Evolutionary conservation across 2,888 invertebrate genomes (phyloP).

Genomic region (Cosmia pyralina): DNA sequence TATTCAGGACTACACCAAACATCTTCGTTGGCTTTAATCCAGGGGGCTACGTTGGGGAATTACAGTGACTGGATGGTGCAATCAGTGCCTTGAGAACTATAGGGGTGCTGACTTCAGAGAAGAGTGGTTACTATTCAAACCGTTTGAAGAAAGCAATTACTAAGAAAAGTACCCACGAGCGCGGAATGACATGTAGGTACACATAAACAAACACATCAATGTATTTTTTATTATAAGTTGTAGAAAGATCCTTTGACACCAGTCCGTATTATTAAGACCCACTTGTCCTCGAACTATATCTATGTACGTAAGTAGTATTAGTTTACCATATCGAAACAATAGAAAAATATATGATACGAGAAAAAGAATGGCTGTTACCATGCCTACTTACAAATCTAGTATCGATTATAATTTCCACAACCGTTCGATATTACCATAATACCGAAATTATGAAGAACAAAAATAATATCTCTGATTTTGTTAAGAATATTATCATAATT

Average conservation of each 20-base stretch:
- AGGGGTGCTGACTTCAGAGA: neutral
- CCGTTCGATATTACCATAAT: neutral
- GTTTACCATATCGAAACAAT: neutral
- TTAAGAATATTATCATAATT: neutral
- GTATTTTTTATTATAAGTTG: neutral
- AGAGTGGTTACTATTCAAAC: neutral
- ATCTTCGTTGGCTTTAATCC: slow-evolving; percentile 89
- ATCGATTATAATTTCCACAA: neutral
- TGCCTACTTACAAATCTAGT: neutral
- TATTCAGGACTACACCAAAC: slow-evolving; percentile 86
- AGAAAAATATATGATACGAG: neutral
- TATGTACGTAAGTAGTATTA: neutral
- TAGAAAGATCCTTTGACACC: neutral
- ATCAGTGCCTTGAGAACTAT: neutral
- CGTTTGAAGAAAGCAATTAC: neutral
- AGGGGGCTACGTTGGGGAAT: slow-evolving; percentile 73
- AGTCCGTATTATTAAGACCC: too few species aligned
- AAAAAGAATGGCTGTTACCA: neutral
- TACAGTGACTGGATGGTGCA: slow-evolving; percentile 67
- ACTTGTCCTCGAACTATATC: slow-evolving; percentile 7
- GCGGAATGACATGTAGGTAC: neutral
- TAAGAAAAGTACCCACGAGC: neutral
- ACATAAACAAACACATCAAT: too few species aligned
- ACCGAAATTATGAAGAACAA: neutral
- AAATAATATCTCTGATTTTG: neutral